These are phyloP conservation scores for Hyperoodon ampullatus DNA, from an alignment of 2,113 vertebrate genomes.

Conservation along the genomic window DNA sequence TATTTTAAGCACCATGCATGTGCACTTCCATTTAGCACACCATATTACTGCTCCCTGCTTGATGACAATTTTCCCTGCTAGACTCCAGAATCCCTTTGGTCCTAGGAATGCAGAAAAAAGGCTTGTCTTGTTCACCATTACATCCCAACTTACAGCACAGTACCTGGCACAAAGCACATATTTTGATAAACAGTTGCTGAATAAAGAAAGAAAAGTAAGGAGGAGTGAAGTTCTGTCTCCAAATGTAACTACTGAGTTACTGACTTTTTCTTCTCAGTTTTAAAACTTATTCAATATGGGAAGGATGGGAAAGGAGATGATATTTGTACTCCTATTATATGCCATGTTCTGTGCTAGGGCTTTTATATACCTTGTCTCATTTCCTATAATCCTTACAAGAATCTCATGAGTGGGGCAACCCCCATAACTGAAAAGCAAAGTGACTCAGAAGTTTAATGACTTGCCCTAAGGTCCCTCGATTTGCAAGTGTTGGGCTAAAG, in stretches of 20 bases:
- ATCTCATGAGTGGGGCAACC: not conserved
- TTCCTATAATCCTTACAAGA: not conserved
- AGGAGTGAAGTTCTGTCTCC: not conserved
- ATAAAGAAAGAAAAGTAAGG: not conserved
- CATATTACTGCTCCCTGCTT: not conserved
- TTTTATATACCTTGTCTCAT: not conserved
- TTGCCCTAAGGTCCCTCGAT: not conserved
- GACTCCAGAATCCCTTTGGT: not conserved
- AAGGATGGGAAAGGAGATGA: not conserved
- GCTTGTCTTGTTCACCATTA: not conserved
- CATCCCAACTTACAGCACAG: not conserved
- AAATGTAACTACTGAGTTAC: not conserved
- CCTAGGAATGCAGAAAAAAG: not conserved
- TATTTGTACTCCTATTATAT: not conserved
- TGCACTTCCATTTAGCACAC: not conserved
- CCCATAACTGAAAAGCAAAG: not conserved
- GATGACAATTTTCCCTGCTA: not conserved
- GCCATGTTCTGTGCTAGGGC: not conserved
- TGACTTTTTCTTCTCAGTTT: not conserved
- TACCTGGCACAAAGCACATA: not conserved
- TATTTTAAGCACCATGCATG: not conserved
- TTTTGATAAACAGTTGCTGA: not conserved
- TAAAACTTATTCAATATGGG: not conserved
- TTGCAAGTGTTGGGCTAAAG: not conserved
- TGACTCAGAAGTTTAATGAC: not conserved